phyloP scores from a whole-genome alignment of 2,113 vertebrate species.

The Dinomys branickii region DNA sequence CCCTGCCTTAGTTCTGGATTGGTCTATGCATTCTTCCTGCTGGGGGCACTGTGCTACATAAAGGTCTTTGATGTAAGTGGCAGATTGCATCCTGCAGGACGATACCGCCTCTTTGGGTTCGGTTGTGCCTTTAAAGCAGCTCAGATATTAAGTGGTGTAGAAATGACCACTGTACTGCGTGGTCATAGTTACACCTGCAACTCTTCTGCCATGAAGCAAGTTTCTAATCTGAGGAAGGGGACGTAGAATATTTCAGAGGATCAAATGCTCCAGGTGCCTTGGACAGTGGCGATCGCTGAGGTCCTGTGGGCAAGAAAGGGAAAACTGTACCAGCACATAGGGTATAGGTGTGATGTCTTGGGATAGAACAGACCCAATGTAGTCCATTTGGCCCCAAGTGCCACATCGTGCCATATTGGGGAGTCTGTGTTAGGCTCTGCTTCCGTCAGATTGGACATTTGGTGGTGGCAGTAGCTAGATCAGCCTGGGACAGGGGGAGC shows the following conservation, averaged over 20 bases:
- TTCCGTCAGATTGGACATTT: not conserved
- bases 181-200: too few species aligned
- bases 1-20: not conserved
- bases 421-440: not conserved
- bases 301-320: not conserved
- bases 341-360: not conserved
- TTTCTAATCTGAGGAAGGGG: not conserved
- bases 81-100: not conserved
- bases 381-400: not conserved
- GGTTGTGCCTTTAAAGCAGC: not conserved
- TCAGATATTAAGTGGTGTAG: not conserved
- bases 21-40: not conserved
- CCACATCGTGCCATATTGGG: not conserved
- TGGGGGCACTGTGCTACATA: not conserved
- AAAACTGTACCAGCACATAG: not conserved
- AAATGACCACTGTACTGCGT: not conserved
- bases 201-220: not conserved
- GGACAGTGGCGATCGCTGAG: too few species aligned
- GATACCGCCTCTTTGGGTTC: not conserved
- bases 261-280: not conserved
- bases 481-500: too few species aligned
- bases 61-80: not conserved
- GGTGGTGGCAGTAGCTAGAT: not conserved
- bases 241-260: not conserved
- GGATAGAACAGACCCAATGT: not conserved